These are phyloP conservation scores for Chrysomallon squamiferum DNA, from an alignment of 1,140 invertebrate species.

Conservation along the genomic window DNA sequence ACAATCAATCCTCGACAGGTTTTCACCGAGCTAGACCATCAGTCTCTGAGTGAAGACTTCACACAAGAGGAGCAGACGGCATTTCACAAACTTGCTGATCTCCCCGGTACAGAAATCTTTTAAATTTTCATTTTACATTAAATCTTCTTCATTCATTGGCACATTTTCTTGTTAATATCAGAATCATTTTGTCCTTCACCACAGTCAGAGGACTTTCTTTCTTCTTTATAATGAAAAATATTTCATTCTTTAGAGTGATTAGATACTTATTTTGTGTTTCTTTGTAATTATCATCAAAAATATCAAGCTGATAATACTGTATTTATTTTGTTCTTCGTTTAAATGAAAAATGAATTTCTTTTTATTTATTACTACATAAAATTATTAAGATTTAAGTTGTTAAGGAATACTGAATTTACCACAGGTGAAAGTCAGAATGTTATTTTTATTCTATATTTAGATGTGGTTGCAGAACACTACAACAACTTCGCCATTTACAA, in stretches of 20 bases:
- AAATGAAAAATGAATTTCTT: not conserved
- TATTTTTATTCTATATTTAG: conserved; percentile 21
- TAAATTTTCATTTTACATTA: not conserved
- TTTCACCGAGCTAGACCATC: conserved; percentile 71
- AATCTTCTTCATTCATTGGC: not conserved
- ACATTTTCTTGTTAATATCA: not conserved
- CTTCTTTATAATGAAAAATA: not conserved
- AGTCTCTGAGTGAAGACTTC: conserved; percentile 56
- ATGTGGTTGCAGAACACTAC: conserved; percentile 69
- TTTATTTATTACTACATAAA: not conserved
- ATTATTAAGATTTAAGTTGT: not conserved
- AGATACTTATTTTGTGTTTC: not conserved
- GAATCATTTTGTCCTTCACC: not conserved
- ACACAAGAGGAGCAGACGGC: conserved; percentile 67
- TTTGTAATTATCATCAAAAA: not conserved
- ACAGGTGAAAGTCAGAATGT: not conserved
- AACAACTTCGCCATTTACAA: conserved; percentile 82
- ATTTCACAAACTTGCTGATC: conserved; percentile 66
- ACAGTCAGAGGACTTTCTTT: not conserved
- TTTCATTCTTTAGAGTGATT: not conserved
- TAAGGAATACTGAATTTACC: not conserved
- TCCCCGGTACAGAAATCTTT: conserved; percentile 67
- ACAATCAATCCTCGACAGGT: conserved; percentile 79
- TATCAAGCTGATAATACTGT: too few relatives aligned
- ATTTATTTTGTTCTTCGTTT: not conserved